These are phyloP conservation scores for Podotricha telesiphe DNA, from an alignment of 2,888 invertebrate species.

Conservation along the genomic window DNA sequence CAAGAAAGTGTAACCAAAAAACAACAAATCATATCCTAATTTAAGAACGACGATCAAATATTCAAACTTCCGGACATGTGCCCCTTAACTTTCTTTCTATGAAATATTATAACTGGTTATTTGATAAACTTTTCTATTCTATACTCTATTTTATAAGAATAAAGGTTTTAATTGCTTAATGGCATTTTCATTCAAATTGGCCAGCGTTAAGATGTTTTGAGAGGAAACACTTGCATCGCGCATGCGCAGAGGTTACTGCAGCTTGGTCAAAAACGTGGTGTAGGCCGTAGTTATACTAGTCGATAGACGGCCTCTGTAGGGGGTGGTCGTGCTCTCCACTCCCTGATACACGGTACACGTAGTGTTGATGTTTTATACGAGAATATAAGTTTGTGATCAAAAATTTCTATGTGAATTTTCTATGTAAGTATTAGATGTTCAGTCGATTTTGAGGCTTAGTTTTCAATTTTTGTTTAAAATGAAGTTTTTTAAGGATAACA, in stretches of 20 bases:
- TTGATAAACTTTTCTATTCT: constrained; percentile 35
- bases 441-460: neutral
- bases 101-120: constrained; percentile 16
- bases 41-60: constrained; percentile 43
- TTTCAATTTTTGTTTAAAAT: neutral
- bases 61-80: constrained; percentile 45
- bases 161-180: constrained; percentile 35
- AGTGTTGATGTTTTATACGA: constrained; percentile 27
- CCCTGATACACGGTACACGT: constrained; percentile 6
- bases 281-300: constrained; percentile 64
- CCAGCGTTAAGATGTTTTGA: constrained; percentile 55
- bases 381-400: constrained; percentile 11
- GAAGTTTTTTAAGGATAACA: neutral
- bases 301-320: constrained; percentile 61
- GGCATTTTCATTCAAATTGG: constrained; percentile 46
- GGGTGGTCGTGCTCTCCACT: constrained; percentile 53
- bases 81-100: constrained; percentile 45
- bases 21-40: constrained; percentile 38
- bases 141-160: constrained; percentile 36
- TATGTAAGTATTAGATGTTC: constrained; percentile 11
- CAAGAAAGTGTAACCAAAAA: neutral
- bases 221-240: constrained; percentile 68
- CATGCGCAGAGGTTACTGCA: constrained; percentile 73
- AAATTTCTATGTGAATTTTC: constrained; percentile 16
- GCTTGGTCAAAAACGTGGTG: constrained; percentile 66